phyloP scores from a whole-genome alignment of 2,797 vertebrate species.

The Loris lydekkerianus region DNA sequence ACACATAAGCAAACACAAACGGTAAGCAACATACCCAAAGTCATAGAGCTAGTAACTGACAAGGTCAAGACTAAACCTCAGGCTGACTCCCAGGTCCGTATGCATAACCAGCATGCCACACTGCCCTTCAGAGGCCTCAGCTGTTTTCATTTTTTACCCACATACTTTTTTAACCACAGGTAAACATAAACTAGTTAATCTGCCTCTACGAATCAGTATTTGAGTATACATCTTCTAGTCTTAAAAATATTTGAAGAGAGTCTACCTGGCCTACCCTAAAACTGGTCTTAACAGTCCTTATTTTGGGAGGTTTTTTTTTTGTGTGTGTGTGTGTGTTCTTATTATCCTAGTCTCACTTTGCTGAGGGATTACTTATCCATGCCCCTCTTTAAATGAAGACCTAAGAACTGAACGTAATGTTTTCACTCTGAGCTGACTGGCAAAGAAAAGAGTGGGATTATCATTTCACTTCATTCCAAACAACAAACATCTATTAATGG shows the following conservation, averaged over 20 bases:
- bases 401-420: slow-evolving; percentile 31
- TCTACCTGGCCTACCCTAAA: not conserved
- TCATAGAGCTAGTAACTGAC: not conserved
- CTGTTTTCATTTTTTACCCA: not conserved
- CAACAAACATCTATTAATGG: slow-evolving; percentile 2
- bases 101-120: not conserved
- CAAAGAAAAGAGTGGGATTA: not conserved
- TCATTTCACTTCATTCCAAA: slow-evolving; percentile 15
- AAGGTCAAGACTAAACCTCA: not conserved
- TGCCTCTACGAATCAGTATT: slow-evolving; percentile 15
- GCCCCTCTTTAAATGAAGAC: not conserved
- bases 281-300: not conserved
- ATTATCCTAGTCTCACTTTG: not conserved
- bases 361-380: not conserved
- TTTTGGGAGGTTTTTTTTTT: not conserved
- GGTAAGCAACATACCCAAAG: not conserved
- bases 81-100: not conserved
- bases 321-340: not conserved
- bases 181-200: not conserved
- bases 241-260: slow-evolving; percentile 16
- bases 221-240: not conserved
- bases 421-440: not conserved
- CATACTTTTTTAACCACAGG: not conserved
- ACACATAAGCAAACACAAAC: slow-evolving; percentile 15
- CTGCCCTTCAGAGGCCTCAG: not conserved